Evolutionary conservation across 2,888 invertebrate species (phyloP), one percentile per base, ranked within the genome.

Genomic region (Nemapogon koenigi): DNA sequence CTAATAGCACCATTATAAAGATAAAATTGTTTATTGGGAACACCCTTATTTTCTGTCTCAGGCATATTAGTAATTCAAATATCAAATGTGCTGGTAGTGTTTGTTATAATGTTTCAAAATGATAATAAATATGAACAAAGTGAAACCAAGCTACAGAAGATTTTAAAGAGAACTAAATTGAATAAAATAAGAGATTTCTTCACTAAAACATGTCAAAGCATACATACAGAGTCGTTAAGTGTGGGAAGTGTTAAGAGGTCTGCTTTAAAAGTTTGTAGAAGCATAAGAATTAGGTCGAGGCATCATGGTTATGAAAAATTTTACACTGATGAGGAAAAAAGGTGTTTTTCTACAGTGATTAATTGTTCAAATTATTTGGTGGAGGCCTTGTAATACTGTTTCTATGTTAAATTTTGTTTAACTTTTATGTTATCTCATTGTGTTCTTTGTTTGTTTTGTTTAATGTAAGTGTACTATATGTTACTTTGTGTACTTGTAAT

Each of bases 261-360:
- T 43, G 42, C 81, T 13, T 61, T 60, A 45, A 79, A 70, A 51
- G 59, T 81, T 32, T 81, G 51, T 47, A 60, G 49, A 37, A 54
- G 53, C 29, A 40, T 73, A n/a, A 43, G 37, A 15, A 69, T 78
- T 39, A 66, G 57, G 37, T 59, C 80, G 4, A 82, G 78, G 46
- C 61, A 62, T 41, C 72, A 69, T 51, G 85, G 85, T 25, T 90
- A 89, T 57, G 75, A 79, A 46, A 76, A 81, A 49, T 82, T 89
- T 58, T 63, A 86, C 28, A 81, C 85, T 2, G 89, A 89, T 17
- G 88, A 89, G 51, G 89, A 90, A 55, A 82, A 83, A 68, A 87
- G 87, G 86, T 87, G 79, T 46, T 15, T 33, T n/a, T n/a, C n/a
- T n/a, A n/a, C n/a, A 19, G 10, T 11, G 7, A 8, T 3, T 33